Percentiles rank a stretch among this genome's conserved stretches.
These are phyloP conservation scores for Malurus cyaneus DNA, from an alignment of 2,113 vertebrate genomes.

Conservation along the genomic window DNA sequence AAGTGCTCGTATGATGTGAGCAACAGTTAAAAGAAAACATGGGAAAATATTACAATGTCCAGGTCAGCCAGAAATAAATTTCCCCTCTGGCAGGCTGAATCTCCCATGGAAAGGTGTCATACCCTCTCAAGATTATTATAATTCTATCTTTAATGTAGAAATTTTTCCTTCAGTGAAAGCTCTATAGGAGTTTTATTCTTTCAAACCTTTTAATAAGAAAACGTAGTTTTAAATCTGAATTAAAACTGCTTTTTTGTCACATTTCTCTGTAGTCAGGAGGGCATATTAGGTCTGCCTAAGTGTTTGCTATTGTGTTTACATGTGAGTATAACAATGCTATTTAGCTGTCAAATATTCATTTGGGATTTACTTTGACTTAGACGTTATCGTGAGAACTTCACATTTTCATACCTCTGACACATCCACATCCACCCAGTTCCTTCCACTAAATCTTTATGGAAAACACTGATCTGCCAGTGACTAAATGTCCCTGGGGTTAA, in stretches of 20 bases:
- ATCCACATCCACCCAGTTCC: slow-evolving; percentile 47
- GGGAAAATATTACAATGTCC: neutral
- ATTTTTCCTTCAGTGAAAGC: neutral
- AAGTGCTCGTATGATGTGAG: neutral
- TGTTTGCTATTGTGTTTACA: neutral
- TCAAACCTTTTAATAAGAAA: neutral
- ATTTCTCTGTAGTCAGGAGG: neutral
- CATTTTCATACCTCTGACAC: slow-evolving; percentile 37
- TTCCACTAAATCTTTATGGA: slow-evolving; percentile 17
- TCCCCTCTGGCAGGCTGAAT: neutral
- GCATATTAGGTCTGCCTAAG: neutral
- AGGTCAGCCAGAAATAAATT: neutral
- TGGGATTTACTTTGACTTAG: neutral
- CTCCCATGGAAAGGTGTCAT: neutral
- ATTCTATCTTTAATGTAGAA: neutral
- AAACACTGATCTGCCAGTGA: neutral
- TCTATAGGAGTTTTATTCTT: neutral
- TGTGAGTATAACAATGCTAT: neutral
- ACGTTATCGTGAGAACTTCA: neutral
- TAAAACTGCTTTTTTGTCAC: neutral
- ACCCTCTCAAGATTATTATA: neutral
- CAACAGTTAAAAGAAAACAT: neutral
- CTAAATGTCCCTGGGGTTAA: neutral
- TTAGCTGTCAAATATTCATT: neutral
- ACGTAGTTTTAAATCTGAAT: neutral